Percentiles rank a stretch among this genome's conserved stretches.
Conservation (phyloP, 2,888 invertebrate species). For the Hydriomena furcata region DNA sequence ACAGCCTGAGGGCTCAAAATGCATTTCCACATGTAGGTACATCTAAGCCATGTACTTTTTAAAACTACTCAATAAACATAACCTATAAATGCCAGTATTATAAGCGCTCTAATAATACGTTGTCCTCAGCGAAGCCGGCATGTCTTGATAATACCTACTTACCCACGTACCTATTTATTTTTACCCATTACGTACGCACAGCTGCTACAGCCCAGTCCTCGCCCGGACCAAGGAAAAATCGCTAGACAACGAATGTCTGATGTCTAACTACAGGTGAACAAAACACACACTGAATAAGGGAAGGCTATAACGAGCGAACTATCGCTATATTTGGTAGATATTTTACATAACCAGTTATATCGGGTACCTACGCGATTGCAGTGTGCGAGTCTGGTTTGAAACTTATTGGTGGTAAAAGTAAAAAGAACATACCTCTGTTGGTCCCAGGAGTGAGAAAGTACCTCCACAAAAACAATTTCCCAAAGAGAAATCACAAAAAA, state of each 20-base stretch:
- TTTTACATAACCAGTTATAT: slow-evolving; percentile 39
- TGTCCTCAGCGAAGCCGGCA: slow-evolving; percentile 75
- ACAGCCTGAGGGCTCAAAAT: too few relatives aligned
- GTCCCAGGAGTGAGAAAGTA: slow-evolving; percentile 52
- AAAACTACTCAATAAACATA: slow-evolving; percentile 38
- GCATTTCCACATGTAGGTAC: background rate
- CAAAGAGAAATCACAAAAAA: slow-evolving; percentile 72
- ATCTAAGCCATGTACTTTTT: slow-evolving; percentile 38
- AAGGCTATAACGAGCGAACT: too few relatives aligned
- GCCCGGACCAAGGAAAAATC: slow-evolving; percentile 74
- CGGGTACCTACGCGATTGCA: slow-evolving; percentile 56
- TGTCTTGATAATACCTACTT: slow-evolving; percentile 81
- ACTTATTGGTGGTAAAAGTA: slow-evolving; percentile 9
- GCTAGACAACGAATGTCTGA: slow-evolving; percentile 45
- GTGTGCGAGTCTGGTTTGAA: slow-evolving; percentile 41
- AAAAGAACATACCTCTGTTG: slow-evolving; percentile 61
- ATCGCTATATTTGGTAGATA: slow-evolving; percentile 37
- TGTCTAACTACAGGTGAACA: slow-evolving; percentile 39
- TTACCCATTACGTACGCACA: slow-evolving; percentile 82
- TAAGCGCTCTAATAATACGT: slow-evolving; percentile 74
- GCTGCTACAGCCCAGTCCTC: slow-evolving; percentile 66
- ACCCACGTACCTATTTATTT: slow-evolving; percentile 77
- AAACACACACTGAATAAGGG: slow-evolving; percentile 36
- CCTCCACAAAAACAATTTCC: slow-evolving; percentile 64
- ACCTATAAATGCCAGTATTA: slow-evolving; percentile 46